These are phyloP conservation scores for Picathartes gymnocephalus DNA, from an alignment of 2,113 vertebrate species.

Conservation along the genomic window DNA sequence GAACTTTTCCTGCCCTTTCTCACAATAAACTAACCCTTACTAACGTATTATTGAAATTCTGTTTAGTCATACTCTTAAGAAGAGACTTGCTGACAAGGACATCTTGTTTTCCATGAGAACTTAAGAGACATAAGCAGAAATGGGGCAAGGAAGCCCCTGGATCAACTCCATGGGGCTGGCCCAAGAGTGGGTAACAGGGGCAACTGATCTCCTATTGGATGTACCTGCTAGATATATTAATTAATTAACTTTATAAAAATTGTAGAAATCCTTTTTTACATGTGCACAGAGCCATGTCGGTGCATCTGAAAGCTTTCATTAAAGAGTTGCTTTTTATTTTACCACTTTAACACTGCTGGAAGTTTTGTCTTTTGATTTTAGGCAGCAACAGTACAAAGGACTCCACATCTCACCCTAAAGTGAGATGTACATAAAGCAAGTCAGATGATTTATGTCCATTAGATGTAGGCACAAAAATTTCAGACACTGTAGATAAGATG, in stretches of 20 bases:
- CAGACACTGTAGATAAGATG: neutral
- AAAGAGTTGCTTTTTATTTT: neutral
- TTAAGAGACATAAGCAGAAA: neutral
- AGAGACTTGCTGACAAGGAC: neutral
- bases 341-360: neutral
- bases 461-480: neutral
- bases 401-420: neutral
- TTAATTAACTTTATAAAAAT: neutral
- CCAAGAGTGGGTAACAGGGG: accelerated
- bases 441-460: neutral
- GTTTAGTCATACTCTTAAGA: neutral
- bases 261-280: neutral
- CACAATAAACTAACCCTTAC: neutral
- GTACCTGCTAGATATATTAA: neutral
- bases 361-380: neutral
- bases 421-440: neutral
- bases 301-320: neutral
- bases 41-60: neutral
- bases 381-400: neutral
- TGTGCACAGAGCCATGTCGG: neutral
- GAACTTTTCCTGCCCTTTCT: neutral
- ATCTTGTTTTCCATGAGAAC: neutral
- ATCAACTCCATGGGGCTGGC: neutral
- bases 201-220: neutral
- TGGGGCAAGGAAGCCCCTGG: neutral